Evolutionary conservation across 2,113 vertebrate genomes (phyloP).

Genomic region (Thomomys bottae): DNA sequence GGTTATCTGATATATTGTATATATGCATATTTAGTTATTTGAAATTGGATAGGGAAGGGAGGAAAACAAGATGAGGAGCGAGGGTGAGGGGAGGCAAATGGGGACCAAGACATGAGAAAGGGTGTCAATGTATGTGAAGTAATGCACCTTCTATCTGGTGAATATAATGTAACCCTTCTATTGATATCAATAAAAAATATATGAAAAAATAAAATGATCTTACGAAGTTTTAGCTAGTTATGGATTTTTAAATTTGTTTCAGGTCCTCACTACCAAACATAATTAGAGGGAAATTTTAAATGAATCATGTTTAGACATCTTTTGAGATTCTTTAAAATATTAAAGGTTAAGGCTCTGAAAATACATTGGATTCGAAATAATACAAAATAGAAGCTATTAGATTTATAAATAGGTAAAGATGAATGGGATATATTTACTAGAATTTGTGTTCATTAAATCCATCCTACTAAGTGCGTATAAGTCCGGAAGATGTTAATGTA

Average conservation of each 20-base stretch:
- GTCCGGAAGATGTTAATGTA: slow-evolving; percentile 85
- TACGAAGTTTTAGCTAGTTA: slow-evolving; percentile 16
- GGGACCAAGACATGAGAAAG: too few relatives aligned
- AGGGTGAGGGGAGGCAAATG: too few relatives aligned
- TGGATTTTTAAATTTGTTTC: slow-evolving; percentile 3
- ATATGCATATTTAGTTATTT: too few relatives aligned
- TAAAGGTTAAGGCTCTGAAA: slow-evolving; percentile 34
- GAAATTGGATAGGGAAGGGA: too few relatives aligned
- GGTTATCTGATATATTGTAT: too few relatives aligned
- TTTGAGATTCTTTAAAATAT: slow-evolving; percentile 44
- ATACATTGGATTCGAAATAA: slow-evolving; percentile 38
- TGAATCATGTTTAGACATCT: slow-evolving; percentile 6
- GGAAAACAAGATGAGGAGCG: too few relatives aligned
- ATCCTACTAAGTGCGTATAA: slow-evolving; percentile 63
- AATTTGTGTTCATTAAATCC: slow-evolving; percentile 72
- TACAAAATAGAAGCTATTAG: slow-evolving; percentile 30
- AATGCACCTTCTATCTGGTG: too few relatives aligned
- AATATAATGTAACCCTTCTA: too few relatives aligned
- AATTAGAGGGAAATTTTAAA: background rate
- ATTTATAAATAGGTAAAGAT: slow-evolving; percentile 12
- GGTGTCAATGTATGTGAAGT: too few relatives aligned
- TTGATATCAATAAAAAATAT: too few relatives aligned
- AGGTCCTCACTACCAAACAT: slow-evolving; percentile 16
- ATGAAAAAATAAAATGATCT: too few relatives aligned
- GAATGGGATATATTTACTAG: slow-evolving; percentile 46